A percentile compares a stretch with the other conserved stretches of the same genome.
phyloP scores from a whole-genome alignment of 2,797 vertebrate species.

The Kryptolebias ocellatus region DNA sequence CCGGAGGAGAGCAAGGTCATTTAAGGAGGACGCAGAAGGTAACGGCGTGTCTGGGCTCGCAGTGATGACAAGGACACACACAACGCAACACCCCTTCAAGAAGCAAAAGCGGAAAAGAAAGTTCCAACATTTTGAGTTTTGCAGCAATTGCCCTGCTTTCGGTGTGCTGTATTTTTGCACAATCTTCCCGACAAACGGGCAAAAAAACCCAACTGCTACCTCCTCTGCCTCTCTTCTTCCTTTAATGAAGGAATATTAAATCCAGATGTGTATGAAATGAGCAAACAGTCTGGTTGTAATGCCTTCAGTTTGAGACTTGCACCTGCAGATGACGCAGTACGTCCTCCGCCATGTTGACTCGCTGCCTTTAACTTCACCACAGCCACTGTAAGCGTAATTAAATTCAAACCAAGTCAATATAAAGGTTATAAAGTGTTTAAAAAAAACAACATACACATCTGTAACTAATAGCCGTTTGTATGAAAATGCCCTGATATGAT shows the following conservation, averaged over 20 bases:
- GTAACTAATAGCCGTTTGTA: not conserved
- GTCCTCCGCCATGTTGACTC: not conserved
- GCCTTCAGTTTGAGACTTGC: not conserved
- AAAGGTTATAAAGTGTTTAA: not conserved
- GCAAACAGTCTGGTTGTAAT: not conserved
- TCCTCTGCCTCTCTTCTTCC: not conserved
- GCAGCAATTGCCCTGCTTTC: no score
- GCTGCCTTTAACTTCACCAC: not conserved
- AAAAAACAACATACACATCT: no score
- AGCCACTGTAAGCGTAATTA: not conserved
- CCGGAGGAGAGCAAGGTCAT: conserved; percentile 62
- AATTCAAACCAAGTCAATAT: not conserved
- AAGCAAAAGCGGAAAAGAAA: conserved; percentile 13
- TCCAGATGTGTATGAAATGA: no score
- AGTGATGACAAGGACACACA: conserved; percentile 35
- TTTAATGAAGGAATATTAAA: not conserved
- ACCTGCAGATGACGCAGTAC: no score
- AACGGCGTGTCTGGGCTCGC: conserved; percentile 64
- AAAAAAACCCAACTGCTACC: no score
- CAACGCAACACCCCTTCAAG: conserved; percentile 11
- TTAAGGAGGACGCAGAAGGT: conserved; percentile 65
- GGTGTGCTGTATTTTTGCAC: not conserved
- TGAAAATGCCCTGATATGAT: not conserved
- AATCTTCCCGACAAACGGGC: not conserved
- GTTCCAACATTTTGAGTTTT: conserved; percentile 9